These are phyloP conservation scores for Bolborhynchus lineola DNA, from an alignment of 2,113 vertebrate species.

Conservation along the genomic window DNA sequence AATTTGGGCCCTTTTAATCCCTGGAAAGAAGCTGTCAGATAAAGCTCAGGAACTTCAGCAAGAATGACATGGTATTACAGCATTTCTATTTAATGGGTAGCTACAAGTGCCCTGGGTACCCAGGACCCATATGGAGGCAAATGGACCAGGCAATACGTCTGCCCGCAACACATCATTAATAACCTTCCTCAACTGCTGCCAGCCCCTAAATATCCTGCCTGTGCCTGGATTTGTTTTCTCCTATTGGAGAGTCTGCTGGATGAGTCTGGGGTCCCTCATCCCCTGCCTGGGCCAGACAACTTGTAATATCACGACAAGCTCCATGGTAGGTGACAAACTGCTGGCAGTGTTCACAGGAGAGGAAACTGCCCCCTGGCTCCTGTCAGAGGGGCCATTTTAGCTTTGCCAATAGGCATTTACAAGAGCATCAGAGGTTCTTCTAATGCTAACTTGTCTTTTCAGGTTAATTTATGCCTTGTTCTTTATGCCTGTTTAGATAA, in stretches of 20 bases:
- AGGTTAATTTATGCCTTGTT: slow-evolving; percentile 41
- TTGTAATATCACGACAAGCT: background rate
- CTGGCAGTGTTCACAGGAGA: background rate
- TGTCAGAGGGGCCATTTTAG: background rate
- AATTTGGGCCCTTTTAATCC: background rate
- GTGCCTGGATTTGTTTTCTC: background rate
- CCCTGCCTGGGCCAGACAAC: background rate
- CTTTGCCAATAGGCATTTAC: background rate
- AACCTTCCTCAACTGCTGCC: background rate
- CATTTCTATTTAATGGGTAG: background rate
- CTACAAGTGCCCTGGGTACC: background rate
- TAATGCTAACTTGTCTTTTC: background rate
- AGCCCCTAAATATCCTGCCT: background rate
- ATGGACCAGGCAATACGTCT: background rate
- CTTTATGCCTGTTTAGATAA: slow-evolving; percentile 40
- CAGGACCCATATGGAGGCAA: background rate
- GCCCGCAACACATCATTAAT: background rate
- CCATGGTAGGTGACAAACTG: background rate
- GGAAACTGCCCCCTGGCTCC: slow-evolving; percentile 10
- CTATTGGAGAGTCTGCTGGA: background rate
- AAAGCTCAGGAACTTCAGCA: background rate
- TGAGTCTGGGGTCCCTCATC: background rate
- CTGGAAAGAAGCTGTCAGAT: background rate
- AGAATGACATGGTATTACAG: background rate
- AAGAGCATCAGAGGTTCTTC: background rate